Conservation (phyloP, 2,113 vertebrate genomes). For the Saccopteryx leptura region DNA sequence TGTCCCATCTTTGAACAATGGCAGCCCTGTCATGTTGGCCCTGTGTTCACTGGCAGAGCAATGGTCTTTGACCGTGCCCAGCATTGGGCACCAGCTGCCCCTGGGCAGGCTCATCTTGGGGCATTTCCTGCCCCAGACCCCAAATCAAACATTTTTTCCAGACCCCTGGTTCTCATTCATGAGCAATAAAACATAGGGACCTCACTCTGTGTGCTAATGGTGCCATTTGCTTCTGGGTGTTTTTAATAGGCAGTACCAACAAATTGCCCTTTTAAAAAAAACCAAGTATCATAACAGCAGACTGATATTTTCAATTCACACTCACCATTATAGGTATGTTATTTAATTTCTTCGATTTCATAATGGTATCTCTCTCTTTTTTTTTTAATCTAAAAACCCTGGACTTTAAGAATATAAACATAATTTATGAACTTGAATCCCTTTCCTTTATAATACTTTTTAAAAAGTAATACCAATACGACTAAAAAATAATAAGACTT, state of each 20-base stretch:
- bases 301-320: background rate
- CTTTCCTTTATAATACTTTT: background rate
- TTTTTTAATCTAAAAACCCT: background rate
- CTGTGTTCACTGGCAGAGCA: background rate
- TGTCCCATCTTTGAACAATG: background rate
- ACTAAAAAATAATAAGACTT: background rate
- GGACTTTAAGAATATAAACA: background rate
- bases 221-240: background rate
- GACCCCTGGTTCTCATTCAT: background rate
- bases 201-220: no score
- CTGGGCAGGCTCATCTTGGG: background rate
- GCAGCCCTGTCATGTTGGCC: rapidly evolving
- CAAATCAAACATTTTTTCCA: background rate
- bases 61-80: background rate
- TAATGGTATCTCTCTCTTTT: background rate
- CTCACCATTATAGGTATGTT: background rate
- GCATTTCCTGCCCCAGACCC: background rate
- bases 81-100: background rate
- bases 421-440: background rate
- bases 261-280: background rate
- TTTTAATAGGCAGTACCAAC: background rate
- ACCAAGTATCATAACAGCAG: background rate
- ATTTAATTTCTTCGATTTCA: background rate
- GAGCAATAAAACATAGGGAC: background rate
- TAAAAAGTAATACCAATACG: background rate